Conservation (phyloP, 2,888 invertebrate genomes). For the Diplolepis rosae region DNA sequence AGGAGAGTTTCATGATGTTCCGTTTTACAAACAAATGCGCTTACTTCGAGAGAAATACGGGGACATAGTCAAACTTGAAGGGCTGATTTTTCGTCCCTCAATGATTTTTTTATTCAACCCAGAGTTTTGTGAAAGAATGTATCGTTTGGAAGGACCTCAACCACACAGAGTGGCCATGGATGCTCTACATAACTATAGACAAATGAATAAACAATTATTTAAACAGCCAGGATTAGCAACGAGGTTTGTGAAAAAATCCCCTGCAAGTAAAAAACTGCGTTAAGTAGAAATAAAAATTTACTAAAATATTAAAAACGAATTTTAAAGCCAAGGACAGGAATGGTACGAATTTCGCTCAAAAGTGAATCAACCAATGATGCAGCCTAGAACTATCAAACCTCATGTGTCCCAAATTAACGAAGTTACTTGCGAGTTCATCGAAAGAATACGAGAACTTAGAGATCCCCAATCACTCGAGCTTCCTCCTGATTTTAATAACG, state of each 20-base stretch:
- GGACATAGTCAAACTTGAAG: constrained; percentile 72
- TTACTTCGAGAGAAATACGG: constrained; percentile 68
- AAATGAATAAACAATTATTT: constrained; percentile 21
- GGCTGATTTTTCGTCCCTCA: constrained; percentile 58
- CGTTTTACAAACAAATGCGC: constrained; percentile 46
- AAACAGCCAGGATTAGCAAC: neutral
- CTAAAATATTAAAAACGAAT: constrained; percentile 32
- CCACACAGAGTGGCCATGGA: constrained; percentile 71
- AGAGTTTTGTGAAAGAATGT: constrained; percentile 65
- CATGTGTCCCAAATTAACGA: constrained; percentile 84
- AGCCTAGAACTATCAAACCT: constrained; percentile 85
- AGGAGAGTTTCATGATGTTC: constrained; percentile 56
- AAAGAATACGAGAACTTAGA: constrained; percentile 75
- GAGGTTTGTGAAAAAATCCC: neutral
- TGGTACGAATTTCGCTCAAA: constrained; percentile 90
- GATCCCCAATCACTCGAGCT: constrained; percentile 77
- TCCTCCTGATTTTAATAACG: constrained; percentile 81
- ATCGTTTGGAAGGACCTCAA: constrained; percentile 74
- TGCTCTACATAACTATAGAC: constrained; percentile 70
- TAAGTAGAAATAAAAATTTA: neutral
- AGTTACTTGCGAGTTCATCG: constrained; percentile 85
- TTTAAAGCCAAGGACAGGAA: constrained; percentile 85
- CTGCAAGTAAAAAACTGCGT: neutral
- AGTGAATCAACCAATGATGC: constrained; percentile 88
- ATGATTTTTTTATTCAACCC: constrained; percentile 59